Conservation (phyloP, 2,888 invertebrate species). For the Schrankia costaestrigalis region DNA sequence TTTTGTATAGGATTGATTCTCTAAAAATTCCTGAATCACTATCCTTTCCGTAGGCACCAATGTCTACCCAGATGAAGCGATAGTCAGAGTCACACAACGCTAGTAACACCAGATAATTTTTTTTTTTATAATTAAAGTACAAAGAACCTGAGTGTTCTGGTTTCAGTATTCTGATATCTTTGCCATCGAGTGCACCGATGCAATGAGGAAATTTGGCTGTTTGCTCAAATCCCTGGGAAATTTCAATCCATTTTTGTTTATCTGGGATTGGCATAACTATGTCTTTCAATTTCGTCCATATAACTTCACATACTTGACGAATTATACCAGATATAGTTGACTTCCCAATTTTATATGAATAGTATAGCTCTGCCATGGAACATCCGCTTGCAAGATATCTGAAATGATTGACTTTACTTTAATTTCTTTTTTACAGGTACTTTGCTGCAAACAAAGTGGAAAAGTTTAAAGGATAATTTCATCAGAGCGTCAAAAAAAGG, state of each 20-base stretch:
- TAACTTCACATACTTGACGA: no score
- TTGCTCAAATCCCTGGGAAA: no score
- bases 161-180: slow-evolving; percentile 4
- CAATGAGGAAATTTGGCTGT: slow-evolving; percentile 24
- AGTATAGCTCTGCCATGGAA: no score
- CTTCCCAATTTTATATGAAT: no score
- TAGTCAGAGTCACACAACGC: slow-evolving; percentile 10
- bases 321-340: no score
- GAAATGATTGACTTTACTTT: no score
- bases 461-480: not conserved
- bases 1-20: slow-evolving; percentile 9
- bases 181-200: slow-evolving; percentile 9
- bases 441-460: no score
- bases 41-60: slow-evolving; percentile 13
- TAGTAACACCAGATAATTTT: slow-evolving; percentile 6
- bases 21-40: slow-evolving; percentile 8
- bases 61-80: slow-evolving; percentile 12
- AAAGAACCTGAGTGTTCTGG: slow-evolving; percentile 3
- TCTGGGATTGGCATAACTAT: no score
- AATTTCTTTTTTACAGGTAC: no score
- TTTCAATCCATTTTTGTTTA: no score
- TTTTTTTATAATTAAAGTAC: slow-evolving; percentile 8
- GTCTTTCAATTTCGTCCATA: no score
- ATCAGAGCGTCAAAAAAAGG: slow-evolving; percentile 1
- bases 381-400: no score